phyloP scores from a whole-genome alignment of 53 echinoderm and acorn worm species.

The Glandiceps talaboti region DNA sequence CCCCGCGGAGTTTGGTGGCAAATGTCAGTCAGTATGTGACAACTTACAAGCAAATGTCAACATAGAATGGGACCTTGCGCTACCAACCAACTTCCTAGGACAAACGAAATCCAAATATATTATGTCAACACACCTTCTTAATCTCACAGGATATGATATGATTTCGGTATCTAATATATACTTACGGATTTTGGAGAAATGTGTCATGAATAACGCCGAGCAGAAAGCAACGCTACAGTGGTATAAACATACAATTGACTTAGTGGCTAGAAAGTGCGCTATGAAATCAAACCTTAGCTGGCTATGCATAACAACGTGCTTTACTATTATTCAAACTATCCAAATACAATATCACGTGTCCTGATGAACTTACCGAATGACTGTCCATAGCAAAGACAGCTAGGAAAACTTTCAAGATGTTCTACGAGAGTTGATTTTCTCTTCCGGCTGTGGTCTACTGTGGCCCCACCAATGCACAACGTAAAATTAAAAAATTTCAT shows the following conservation, averaged over 20 bases:
- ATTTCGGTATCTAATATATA: too few species aligned
- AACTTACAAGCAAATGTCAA: background rate
- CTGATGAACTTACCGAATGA: background rate
- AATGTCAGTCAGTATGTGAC: background rate
- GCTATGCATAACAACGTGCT: background rate
- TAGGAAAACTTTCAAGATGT: too few species aligned
- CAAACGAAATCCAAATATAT: background rate
- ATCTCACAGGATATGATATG: too few species aligned
- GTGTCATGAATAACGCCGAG: too few species aligned
- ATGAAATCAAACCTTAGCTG: background rate
- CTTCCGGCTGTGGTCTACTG: background rate
- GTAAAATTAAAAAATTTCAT: background rate
- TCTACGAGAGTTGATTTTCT: too few species aligned
- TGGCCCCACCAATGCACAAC: background rate
- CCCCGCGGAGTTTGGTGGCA: background rate
- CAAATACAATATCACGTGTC: background rate
- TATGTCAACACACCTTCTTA: background rate
- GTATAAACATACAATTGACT: background rate
- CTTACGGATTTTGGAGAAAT: too few species aligned
- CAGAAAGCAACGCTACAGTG: too few species aligned
- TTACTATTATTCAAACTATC: too few species aligned
- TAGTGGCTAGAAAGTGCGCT: background rate
- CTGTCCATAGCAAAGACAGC: background rate
- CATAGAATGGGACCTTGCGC: background rate
- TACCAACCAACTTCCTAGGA: background rate